Base-by-base conservation (phyloP, 2,797 vertebrate species). In the Silurus lanzhouensis region DNA sequence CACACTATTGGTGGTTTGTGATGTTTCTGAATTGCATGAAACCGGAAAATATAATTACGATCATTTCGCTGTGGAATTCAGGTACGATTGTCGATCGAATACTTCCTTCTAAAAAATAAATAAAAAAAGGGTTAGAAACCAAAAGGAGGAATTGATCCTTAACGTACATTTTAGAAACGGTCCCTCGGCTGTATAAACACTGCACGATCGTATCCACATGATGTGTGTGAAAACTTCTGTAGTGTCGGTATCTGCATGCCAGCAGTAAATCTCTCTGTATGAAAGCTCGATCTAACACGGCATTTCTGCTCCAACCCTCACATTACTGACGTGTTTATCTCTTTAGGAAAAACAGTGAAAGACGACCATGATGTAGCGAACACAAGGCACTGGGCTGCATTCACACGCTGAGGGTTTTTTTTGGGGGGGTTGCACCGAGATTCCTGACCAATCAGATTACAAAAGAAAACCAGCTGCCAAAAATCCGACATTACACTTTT, bases 231-330 rank as follows among this genome's bases (percentile, higher is more conserved):
- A 12, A 6, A 80, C 84, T 74, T 81, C 81, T 67, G 64, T 88
- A 68, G 79, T 78, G 87, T 86, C 82, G 17, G 84, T 83, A 87
- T 72, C 83, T 85, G 88, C 88, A 89, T 89, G 89, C 78, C 55
- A 25, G 15, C 78, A 52, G 22, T 19, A 13, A 31, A 12, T 61
- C 10, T 13, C 13, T 78, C 0, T 61, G 6, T 67, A 20, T 74
- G 3, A 57, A 58, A 57, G 52, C 52, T 13, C 12, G 57, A 64
- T 5, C 9, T 22, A 78, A 63, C 27, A 20, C 8, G 6, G 44
- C 70, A 6, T n/a, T 57, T 57, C 48, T 75, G 48, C n/a, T 15
- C n/a, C 52, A 9, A 27, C 25, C 1, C 2, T 12, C 19, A 17
- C n/a, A 15, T 25, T 22, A 3, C 9, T 6, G n/a, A 72, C 2